Evolutionary conservation across 2,113 vertebrate species (phyloP), one percentile per base, ranked within the genome.

Genomic region (Ranitomeya variabilis): DNA sequence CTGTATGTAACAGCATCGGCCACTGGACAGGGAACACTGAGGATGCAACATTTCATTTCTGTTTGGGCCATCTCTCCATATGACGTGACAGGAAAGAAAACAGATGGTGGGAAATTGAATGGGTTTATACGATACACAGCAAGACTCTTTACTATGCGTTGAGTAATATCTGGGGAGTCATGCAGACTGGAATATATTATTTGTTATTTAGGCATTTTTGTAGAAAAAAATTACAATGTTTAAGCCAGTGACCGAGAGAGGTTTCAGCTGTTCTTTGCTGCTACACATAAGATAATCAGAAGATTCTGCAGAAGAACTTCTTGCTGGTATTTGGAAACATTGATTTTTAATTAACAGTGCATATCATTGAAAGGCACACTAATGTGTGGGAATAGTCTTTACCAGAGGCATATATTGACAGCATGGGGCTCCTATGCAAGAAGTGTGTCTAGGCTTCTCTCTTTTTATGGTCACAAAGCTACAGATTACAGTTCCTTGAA

Each of bases 31-130:
- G 45, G 21, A 79, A 66, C 19, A 37, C 82, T 45, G 74, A 69
- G 81, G 73, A 85, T 83, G 84, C 11, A 89, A 45, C 60, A 55
- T 89, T 79, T 78, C 16, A 85, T 79, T 37, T 69, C 55, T 83
- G 73, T 59, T 26, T 79, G 59, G 51, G 80, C 85, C 81, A 59
- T 66, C 74, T 84, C 80, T 67, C 74, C 59, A 83, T 54, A 88
- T 74, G 26, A 88, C 37, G n/a, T 67, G 69, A 74, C 57, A 78
- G 71, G 80, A 69, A 85, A 78, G 21, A 85, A 69, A 57, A 64
- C 87, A 89, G 74, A 83, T 77, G 77, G 59, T 31, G 52, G 51
- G 60, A 79, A 79, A 66, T 67, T 15, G 26, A 81, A 71, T 15
- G 76, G 7, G 6, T 80, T 74, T 60, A 45, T 23, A 55, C 26